These are phyloP conservation scores for Stenopsyche tienmushanensis DNA, from an alignment of 1,140 invertebrate species.

Conservation along the genomic window DNA sequence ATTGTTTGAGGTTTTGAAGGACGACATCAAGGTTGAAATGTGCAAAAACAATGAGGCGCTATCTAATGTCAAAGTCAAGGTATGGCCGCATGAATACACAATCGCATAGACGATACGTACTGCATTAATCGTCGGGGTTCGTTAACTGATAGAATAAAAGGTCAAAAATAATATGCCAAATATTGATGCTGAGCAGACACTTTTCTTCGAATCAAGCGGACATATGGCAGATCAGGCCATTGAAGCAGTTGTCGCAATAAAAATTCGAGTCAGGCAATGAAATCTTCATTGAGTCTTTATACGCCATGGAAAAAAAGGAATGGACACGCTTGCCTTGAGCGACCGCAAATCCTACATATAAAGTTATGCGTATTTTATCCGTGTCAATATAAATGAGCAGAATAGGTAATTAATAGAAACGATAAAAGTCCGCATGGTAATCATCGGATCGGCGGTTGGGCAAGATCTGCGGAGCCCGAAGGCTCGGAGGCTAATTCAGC, in stretches of 20 bases:
- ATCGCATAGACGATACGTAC: constrained; percentile 2
- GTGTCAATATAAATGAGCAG: constrained; percentile 2
- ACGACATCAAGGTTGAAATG: too few relatives aligned
- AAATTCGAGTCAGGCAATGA: not conserved
- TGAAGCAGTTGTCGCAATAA: too few relatives aligned
- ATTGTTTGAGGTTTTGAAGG: too few relatives aligned
- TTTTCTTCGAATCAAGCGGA: too few relatives aligned
- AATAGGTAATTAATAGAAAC: not conserved
- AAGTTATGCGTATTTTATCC: not conserved
- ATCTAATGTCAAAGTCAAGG: constrained; percentile 7
- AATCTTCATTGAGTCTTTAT: not conserved
- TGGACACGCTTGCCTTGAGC: constrained; percentile 19
- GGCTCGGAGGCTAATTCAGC: too few relatives aligned
- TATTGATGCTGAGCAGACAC: not conserved
- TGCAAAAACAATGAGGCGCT: too few relatives aligned
- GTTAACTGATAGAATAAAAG: not conserved
- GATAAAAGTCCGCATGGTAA: not conserved
- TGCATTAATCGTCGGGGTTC: not conserved
- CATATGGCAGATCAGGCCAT: too few relatives aligned
- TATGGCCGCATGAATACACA: constrained; percentile 2
- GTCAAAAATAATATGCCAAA: not conserved
- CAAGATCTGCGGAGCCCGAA: too few relatives aligned
- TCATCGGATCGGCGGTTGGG: too few relatives aligned
- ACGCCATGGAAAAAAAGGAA: constrained; percentile 1
- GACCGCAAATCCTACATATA: constrained; percentile 25